Evolutionary conservation across 2,888 invertebrate genomes (phyloP).

Genomic region (Merodon equestris): DNA sequence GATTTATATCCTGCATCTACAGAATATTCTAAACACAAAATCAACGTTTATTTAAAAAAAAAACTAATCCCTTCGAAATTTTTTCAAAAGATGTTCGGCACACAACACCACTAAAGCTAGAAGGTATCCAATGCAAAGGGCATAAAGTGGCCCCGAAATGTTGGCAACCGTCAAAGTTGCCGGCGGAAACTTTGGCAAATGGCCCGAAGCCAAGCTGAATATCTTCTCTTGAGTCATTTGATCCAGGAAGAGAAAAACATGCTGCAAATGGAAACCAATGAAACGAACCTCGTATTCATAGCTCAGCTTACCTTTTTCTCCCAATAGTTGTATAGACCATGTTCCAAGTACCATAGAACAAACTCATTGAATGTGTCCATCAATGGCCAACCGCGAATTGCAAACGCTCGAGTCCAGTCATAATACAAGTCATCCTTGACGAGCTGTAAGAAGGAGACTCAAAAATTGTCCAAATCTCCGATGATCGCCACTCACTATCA

Average conservation of each 20-base stretch:
- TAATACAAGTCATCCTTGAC: constrained; percentile 75
- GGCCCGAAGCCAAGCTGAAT: constrained; percentile 71
- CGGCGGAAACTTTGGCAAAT: constrained; percentile 71
- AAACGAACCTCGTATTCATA: background rate
- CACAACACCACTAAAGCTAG: constrained; percentile 71
- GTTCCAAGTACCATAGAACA: constrained; percentile 73
- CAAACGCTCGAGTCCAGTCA: constrained; percentile 76
- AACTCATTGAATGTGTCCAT: constrained; percentile 75
- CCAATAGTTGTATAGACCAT: constrained; percentile 75
- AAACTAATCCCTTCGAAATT: too few relatives aligned
- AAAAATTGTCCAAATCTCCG: background rate
- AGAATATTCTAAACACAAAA: too few relatives aligned
- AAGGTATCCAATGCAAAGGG: constrained; percentile 72
- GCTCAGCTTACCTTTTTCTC: constrained; percentile 71
- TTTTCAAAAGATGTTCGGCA: too few relatives aligned
- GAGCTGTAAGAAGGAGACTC: constrained; percentile 69
- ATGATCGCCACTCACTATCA: constrained; percentile 71
- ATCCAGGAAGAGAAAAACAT: constrained; percentile 66
- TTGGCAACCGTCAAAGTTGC: constrained; percentile 73
- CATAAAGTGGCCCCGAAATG: constrained; percentile 75
- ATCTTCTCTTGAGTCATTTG: constrained; percentile 73
- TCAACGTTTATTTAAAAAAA: too few relatives aligned
- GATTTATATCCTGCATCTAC: too few relatives aligned
- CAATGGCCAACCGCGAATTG: constrained; percentile 75
- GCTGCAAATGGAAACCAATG: background rate